phyloP scores from a whole-genome alignment of 2,113 vertebrate genomes.

The Lampris megalopsis region DNA sequence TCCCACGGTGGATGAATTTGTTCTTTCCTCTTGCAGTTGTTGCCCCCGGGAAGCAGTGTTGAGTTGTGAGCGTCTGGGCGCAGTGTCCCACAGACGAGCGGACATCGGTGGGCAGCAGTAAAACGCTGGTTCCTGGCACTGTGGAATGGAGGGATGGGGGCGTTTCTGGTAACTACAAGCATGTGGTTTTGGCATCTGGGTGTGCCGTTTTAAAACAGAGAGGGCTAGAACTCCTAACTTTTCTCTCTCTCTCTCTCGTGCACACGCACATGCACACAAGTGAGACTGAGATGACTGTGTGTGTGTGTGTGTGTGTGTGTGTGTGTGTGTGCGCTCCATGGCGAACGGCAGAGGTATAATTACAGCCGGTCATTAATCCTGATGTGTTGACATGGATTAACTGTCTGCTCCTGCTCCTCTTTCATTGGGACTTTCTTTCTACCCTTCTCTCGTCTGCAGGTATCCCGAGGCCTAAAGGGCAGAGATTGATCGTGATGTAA shows the following conservation, averaged over 20 bases:
- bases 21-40: conserved; percentile 7
- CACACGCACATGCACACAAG: too few relatives aligned
- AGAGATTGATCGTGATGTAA: too few relatives aligned
- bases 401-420: conserved; percentile 37
- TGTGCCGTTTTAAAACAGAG: conserved; percentile 46
- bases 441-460: too few relatives aligned
- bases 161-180: conserved; percentile 71
- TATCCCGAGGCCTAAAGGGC: too few relatives aligned
- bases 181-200: conserved; percentile 62
- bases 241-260: conserved; percentile 37
- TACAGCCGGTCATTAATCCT: conserved; percentile 57
- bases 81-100: conserved; percentile 19
- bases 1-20: conserved; percentile 11
- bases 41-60: conserved; percentile 33
- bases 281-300: too few relatives aligned
- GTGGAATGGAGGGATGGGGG: conserved; percentile 39
- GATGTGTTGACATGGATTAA: conserved; percentile 21
- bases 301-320: conserved; percentile 17
- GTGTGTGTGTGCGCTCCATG: conserved; percentile 29
- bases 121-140: conserved; percentile 67
- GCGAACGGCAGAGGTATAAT: conserved; percentile 65
- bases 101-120: conserved; percentile 39
- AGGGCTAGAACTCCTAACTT: conserved; percentile 40
- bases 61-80: conserved; percentile 2
- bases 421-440: neutral